phyloP scores from a whole-genome alignment of 2,113 vertebrate species.

The Bostrychus sinensis region DNA sequence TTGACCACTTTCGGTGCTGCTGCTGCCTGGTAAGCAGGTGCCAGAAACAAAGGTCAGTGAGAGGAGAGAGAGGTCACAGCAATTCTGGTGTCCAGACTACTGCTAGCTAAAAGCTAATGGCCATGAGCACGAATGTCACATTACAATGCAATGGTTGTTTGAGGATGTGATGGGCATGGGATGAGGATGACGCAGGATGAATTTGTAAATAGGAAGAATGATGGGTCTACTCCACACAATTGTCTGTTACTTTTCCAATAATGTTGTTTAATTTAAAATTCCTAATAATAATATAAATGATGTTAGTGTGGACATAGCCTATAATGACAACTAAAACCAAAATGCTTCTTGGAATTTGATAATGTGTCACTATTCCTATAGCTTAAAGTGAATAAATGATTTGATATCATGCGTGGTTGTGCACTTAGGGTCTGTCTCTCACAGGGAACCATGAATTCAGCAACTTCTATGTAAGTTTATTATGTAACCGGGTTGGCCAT shows the following conservation, averaged over 20 bases:
- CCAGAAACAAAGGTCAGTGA: conserved; percentile 69
- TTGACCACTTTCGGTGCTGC: conserved; percentile 82
- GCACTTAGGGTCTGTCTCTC: conserved; percentile 37
- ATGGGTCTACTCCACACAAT: neutral
- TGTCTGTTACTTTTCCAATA: too few species aligned
- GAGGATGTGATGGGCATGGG: conserved; percentile 22
- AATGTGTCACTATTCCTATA: conserved; percentile 42
- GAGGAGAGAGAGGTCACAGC: conserved; percentile 48
- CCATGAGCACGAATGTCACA: conserved; percentile 22
- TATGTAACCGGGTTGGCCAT: conserved; percentile 10
- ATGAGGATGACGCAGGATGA: conserved; percentile 34
- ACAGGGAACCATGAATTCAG: conserved; percentile 22
- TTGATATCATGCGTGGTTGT: conserved; percentile 62
- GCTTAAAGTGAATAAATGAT: conserved; percentile 24
- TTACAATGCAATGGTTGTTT: conserved; percentile 1
- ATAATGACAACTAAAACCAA: conserved; percentile 6
- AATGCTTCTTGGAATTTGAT: neutral
- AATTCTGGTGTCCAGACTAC: conserved; percentile 58
- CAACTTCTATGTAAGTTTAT: neutral
- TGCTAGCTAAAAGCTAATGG: conserved; percentile 17
- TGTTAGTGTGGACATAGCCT: neutral
- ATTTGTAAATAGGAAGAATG: neutral
- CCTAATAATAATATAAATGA: too few species aligned
- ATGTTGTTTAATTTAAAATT: too few species aligned
- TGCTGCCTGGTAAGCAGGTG: conserved; percentile 83